These are phyloP conservation scores for Musca vetustissima DNA, from an alignment of 1,140 invertebrate species.

Conservation along the genomic window DNA sequence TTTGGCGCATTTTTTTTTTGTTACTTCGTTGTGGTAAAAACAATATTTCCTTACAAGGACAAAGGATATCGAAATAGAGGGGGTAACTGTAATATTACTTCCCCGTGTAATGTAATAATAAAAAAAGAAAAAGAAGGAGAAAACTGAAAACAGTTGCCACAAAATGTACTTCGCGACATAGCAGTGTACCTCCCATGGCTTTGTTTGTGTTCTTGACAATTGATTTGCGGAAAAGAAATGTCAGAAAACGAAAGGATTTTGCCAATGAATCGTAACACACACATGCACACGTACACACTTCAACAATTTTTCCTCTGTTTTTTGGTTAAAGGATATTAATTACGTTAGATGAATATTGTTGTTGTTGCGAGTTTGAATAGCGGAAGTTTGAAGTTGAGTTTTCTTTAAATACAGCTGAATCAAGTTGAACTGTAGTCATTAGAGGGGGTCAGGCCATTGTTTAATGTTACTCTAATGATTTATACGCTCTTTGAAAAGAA, in stretches of 20 bases:
- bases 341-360: too few relatives aligned
- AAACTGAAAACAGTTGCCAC: background rate
- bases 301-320: conserved; percentile 8
- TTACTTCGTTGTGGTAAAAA: conserved; percentile 8
- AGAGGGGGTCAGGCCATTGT: too few relatives aligned
- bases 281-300: too few relatives aligned
- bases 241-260: background rate
- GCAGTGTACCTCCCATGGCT: conserved; percentile 17
- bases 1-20: background rate
- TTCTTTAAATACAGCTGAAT: too few relatives aligned
- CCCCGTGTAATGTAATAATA: background rate
- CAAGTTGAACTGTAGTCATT: too few relatives aligned
- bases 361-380: too few relatives aligned
- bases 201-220: conserved; percentile 19
- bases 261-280: background rate
- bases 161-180: too few relatives aligned
- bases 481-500: too few relatives aligned
- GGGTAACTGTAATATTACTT: background rate
- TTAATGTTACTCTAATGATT: too few relatives aligned
- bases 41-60: background rate
- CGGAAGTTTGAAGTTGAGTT: too few relatives aligned
- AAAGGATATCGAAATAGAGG: background rate
- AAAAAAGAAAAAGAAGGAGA: conserved; percentile 4
- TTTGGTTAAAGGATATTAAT: conserved; percentile 2
- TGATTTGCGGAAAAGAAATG: conserved; percentile 22